Conservation (phyloP, 1,140 invertebrate genomes). For the Macrobrachium rosenbergii region DNA sequence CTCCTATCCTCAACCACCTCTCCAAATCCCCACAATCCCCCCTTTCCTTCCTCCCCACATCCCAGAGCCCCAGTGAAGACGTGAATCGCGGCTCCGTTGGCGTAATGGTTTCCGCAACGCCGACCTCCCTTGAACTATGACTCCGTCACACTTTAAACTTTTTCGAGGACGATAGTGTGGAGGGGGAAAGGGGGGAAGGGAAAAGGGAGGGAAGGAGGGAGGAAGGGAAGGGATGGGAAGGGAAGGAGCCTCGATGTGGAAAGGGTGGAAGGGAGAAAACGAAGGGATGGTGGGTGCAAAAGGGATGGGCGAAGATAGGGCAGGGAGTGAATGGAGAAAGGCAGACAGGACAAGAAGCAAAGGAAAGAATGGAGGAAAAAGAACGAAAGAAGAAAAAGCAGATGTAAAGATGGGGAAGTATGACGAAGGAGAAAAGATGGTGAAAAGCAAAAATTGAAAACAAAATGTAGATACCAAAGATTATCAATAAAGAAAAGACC, state of each 20-base stretch:
- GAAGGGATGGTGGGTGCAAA: neutral
- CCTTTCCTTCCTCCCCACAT: too few species aligned
- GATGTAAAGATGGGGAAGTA: neutral
- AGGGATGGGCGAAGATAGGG: neutral
- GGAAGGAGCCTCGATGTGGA: neutral
- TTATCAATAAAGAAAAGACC: too few species aligned
- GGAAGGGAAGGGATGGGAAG: neutral
- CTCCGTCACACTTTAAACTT: neutral
- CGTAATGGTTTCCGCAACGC: too few species aligned
- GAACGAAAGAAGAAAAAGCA: neutral
- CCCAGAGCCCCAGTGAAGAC: too few species aligned
- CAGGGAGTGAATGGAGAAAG: neutral
- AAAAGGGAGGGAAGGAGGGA: neutral
- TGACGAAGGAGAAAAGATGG: neutral
- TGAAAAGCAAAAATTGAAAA: neutral
- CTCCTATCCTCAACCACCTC: too few species aligned
- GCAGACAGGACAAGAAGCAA: too few species aligned
- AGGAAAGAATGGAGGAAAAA: neutral
- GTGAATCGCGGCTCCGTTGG: too few species aligned
- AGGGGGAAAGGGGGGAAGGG: neutral
- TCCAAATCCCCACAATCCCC: too few species aligned
- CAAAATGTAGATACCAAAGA: too few species aligned
- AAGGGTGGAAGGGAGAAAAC: neutral
- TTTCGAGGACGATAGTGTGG: neutral
- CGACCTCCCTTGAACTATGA: neutral